Percentiles rank a stretch among this genome's conserved stretches.
Evolutionary conservation across 2,797 vertebrate species (phyloP).

Genomic region (Notolepis coatsorum): DNA sequence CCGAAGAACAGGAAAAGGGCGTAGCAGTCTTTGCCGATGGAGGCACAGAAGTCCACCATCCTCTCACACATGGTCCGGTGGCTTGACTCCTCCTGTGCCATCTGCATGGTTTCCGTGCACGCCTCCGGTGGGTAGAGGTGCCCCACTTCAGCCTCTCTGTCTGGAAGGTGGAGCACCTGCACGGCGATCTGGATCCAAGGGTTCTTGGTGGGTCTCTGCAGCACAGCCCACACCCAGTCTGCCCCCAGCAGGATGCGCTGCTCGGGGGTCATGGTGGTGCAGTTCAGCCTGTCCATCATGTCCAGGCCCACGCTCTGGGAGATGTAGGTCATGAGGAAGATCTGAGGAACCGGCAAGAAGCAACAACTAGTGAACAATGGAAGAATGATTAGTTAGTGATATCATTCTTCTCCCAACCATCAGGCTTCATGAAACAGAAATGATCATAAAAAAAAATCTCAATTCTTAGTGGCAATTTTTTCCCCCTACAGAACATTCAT

Average conservation of each 20-base stretch:
- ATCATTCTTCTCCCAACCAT: background rate
- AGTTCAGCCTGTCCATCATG: conserved; percentile 72
- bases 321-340: conserved; percentile 84
- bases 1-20: conserved; percentile 82
- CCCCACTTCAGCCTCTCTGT: conserved; percentile 30
- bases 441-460: too few relatives aligned
- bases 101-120: conserved; percentile 60
- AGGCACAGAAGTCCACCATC: conserved; percentile 80
- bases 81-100: conserved; percentile 64
- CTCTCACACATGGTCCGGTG: conserved; percentile 64
- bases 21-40: conserved; percentile 80
- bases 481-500: too few relatives aligned
- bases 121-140: background rate
- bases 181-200: conserved; percentile 77
- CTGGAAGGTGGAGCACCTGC: conserved; percentile 68
- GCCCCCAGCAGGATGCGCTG: conserved; percentile 79
- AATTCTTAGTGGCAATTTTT: too few relatives aligned
- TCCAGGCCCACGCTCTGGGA: conserved; percentile 66
- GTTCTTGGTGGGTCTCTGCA: conserved; percentile 74
- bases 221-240: conserved; percentile 82
- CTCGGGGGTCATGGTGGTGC: conserved; percentile 76
- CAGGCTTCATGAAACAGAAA: too few relatives aligned
- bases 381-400: too few relatives aligned
- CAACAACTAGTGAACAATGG: background rate
- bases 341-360: conserved; percentile 38